phyloP scores from a whole-genome alignment of 1,140 invertebrate species.

The Pseudomyrmex gracilis region DNA sequence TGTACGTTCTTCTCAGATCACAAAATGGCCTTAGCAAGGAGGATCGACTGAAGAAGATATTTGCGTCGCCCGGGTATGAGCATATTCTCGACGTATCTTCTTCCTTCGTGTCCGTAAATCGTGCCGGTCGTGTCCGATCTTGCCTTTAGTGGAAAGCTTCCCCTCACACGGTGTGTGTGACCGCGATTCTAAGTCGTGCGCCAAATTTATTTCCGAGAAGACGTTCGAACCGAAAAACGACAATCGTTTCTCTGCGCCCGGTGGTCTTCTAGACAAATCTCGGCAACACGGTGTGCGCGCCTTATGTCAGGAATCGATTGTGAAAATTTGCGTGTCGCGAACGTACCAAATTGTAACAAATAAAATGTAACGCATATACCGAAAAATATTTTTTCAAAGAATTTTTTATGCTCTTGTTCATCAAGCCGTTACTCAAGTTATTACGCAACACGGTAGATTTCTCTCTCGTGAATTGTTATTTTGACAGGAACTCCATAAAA shows the following conservation, averaged over 20 bases:
- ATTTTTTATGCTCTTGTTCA: conserved; percentile 9
- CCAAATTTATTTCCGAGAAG: conserved; percentile 36
- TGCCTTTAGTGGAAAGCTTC: conserved; percentile 31
- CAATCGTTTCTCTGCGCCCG: not conserved
- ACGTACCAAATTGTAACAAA: conserved; percentile 1
- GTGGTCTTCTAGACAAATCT: conserved; percentile 20
- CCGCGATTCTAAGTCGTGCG: conserved; percentile 33
- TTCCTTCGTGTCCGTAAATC: conserved; percentile 1
- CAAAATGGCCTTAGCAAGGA: conserved; percentile 61
- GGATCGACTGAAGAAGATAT: conserved; percentile 77
- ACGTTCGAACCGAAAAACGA: conserved; percentile 20
- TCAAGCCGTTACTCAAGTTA: not conserved
- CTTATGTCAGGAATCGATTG: conserved; percentile 43
- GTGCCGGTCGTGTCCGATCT: conserved; percentile 15
- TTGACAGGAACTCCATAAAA: not conserved
- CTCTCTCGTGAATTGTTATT: not conserved
- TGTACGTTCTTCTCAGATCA: conserved; percentile 73
- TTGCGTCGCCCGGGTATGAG: conserved; percentile 75
- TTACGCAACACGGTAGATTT: not conserved
- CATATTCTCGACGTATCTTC: not conserved
- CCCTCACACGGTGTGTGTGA: conserved; percentile 16
- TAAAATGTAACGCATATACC: not conserved
- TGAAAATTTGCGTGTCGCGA: conserved; percentile 29
- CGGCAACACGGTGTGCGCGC: not conserved
- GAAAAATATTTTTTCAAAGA: not conserved